These are phyloP conservation scores for Antidorcas marsupialis DNA, from an alignment of 2,113 vertebrate species.

Conservation along the genomic window DNA sequence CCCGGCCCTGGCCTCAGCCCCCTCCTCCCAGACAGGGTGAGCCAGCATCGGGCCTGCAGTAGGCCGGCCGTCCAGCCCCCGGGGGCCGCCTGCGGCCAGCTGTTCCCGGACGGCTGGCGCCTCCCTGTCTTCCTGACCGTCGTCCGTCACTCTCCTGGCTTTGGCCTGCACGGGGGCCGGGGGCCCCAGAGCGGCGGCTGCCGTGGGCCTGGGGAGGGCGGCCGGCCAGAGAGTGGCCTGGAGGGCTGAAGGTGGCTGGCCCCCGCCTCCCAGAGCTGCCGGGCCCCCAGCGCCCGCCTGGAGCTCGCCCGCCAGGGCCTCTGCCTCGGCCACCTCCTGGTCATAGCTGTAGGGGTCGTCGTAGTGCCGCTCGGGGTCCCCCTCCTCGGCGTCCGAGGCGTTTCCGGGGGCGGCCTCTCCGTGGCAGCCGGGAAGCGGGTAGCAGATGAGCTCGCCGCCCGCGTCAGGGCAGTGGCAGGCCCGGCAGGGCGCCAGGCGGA, in stretches of 20 bases:
- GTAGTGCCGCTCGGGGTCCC: constrained; percentile 73
- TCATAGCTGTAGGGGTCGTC: constrained; percentile 84
- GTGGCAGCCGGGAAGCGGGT: constrained; percentile 87
- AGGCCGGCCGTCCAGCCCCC: neutral
- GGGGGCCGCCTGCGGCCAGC: neutral
- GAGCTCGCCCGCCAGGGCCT: constrained; percentile 72
- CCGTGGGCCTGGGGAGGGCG: neutral
- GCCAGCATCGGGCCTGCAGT: neutral
- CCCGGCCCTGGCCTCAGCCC: constrained; percentile 22
- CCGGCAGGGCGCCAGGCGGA: constrained; percentile 87
- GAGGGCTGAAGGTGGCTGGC: constrained; percentile 77
- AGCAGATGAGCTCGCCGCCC: constrained; percentile 92
- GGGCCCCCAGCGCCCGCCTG: constrained; percentile 34
- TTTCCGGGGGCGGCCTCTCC: neutral
- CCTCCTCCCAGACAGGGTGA: neutral
- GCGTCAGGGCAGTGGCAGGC: constrained; percentile 92
- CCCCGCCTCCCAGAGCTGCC: constrained; percentile 71
- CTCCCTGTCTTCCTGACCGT: neutral
- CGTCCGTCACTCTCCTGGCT: constrained; percentile 21
- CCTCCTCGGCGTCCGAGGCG: constrained; percentile 76
- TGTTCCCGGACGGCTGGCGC: accelerated
- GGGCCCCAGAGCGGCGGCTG: constrained; percentile 25
- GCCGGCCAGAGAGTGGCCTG: constrained; percentile 39
- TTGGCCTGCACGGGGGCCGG: constrained; percentile 50
- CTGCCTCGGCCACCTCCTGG: constrained; percentile 79